Percentiles rank a stretch among this genome's conserved stretches.
Conservation (phyloP, 35 echinoderm and acorn worm species). For the Patiria miniata region DNA sequence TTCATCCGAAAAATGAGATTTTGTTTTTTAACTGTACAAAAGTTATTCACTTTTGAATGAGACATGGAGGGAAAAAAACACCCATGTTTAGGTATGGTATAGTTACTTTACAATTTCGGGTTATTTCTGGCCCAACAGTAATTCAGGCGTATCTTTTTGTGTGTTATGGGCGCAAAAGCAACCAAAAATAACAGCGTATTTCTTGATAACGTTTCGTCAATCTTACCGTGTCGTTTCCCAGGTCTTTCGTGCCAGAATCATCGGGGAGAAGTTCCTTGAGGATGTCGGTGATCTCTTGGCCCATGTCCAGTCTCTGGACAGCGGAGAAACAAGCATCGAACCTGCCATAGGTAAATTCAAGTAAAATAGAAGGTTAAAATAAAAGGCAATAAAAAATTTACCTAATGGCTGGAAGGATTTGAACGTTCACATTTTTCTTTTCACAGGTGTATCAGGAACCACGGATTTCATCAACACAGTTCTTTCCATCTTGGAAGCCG, state of each 20-base stretch:
- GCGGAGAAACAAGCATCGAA: constrained; percentile 93
- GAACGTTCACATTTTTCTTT: background rate
- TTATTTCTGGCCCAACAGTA: too few relatives aligned
- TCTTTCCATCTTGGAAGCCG: constrained; percentile 81
- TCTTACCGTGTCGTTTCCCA: constrained; percentile 30
- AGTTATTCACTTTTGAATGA: too few relatives aligned
- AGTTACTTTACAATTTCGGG: too few relatives aligned
- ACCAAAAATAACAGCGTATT: too few relatives aligned
- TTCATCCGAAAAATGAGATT: too few relatives aligned
- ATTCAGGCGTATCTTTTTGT: too few relatives aligned
- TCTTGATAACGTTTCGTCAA: too few relatives aligned
- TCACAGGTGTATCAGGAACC: constrained; percentile 63
- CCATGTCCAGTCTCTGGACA: constrained; percentile 86
- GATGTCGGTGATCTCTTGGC: constrained; percentile 76
- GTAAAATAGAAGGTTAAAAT: background rate
- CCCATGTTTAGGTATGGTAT: too few relatives aligned
- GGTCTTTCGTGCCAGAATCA: constrained; percentile 73
- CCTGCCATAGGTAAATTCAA: constrained; percentile 76
- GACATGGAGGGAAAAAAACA: too few relatives aligned
- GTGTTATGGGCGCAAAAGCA: too few relatives aligned
- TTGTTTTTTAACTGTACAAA: too few relatives aligned
- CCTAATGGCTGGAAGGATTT: background rate
- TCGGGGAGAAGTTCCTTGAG: constrained; percentile 73
- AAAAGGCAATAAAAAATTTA: background rate
- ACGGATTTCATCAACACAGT: constrained; percentile 79